Conservation (phyloP, 1,140 invertebrate genomes). For the Drosophila chauvacae region DNA sequence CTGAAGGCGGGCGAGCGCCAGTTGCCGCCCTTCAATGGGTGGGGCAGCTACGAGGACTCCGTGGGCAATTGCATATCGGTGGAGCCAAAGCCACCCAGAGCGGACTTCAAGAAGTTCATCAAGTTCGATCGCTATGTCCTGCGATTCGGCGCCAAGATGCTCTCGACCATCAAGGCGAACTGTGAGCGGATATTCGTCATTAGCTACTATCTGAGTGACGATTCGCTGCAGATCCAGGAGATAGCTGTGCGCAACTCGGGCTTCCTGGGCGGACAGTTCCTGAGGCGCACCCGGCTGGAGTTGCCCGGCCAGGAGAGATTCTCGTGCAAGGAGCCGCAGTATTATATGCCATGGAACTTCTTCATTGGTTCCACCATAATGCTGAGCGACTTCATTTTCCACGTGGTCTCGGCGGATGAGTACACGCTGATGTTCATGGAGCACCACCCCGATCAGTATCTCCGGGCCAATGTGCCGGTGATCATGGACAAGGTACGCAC, state of each 20-base stretch:
- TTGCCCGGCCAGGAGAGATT: conserved; percentile 90
- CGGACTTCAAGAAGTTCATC: conserved; percentile 92
- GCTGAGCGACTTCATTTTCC: conserved; percentile 91
- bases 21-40: conserved; percentile 94
- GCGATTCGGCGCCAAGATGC: conserved; percentile 91
- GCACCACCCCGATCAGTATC: conserved; percentile 89
- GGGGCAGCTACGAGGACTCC: conserved; percentile 94
- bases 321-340: conserved; percentile 88
- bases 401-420: conserved; percentile 92
- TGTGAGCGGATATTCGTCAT: conserved; percentile 91
- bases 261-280: conserved; percentile 88
- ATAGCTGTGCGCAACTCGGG: conserved; percentile 90
- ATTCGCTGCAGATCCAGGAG: conserved; percentile 93
- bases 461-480: conserved; percentile 87
- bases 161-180: conserved; percentile 89
- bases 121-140: conserved; percentile 91
- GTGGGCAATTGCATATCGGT: conserved; percentile 93
- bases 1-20: conserved; percentile 84
- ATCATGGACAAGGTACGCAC: conserved; percentile 90
- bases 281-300: conserved; percentile 88
- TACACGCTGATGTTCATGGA: conserved; percentile 95
- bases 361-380: conserved; percentile 91
- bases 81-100: conserved; percentile 90
- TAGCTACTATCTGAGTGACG: conserved; percentile 92
- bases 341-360: conserved; percentile 91